phyloP scores from a whole-genome alignment of 1,140 invertebrate genomes.

The Hypothenemus hampei region DNA sequence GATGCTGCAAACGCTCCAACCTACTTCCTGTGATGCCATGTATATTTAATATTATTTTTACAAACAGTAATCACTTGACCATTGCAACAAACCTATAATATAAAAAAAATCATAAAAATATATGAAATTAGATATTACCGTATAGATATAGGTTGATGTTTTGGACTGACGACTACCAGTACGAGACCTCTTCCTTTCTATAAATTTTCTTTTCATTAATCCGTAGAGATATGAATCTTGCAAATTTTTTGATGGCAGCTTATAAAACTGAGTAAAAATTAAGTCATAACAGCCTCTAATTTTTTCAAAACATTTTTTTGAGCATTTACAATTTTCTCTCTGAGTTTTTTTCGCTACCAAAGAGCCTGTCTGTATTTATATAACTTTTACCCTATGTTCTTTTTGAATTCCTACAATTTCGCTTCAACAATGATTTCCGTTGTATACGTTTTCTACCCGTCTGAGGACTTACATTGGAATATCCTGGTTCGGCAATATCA shows the following conservation, averaged over 20 bases:
- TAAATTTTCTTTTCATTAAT: background rate
- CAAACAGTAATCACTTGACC: background rate
- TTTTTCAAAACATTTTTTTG: background rate
- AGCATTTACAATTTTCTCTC: background rate
- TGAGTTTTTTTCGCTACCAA: background rate
- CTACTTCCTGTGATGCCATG: background rate
- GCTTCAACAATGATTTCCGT: background rate
- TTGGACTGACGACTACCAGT: background rate
- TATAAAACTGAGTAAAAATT: background rate
- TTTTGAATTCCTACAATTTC: background rate
- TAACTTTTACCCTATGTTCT: background rate
- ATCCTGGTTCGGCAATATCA: too few relatives aligned
- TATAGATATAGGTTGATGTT: background rate
- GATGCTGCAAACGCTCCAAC: background rate
- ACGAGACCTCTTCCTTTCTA: background rate
- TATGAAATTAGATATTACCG: background rate
- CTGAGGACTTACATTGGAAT: background rate
- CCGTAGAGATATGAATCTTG: constrained; percentile 1
- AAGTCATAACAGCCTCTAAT: background rate
- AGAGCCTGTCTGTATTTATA: background rate
- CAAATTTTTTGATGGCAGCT: constrained; percentile 1
- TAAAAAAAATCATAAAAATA: background rate
- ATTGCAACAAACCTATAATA: background rate
- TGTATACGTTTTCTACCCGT: background rate
- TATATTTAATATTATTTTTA: background rate